phyloP scores from a whole-genome alignment of 2,797 vertebrate genomes.

The Dromococcyx pavoninus region DNA sequence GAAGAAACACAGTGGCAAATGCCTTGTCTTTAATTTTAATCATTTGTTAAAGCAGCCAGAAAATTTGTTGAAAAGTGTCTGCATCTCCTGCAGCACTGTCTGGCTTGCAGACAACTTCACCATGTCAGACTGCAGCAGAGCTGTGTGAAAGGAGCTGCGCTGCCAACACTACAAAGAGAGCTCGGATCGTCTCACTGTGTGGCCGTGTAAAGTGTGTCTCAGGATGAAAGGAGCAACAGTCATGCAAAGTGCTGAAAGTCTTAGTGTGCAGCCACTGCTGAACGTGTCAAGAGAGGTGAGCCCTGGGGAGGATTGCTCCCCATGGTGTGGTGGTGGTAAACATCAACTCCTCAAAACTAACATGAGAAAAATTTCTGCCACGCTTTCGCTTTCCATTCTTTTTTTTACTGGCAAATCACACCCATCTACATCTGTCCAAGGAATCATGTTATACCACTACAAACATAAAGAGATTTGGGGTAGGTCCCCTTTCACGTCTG shows the following conservation, averaged over 20 bases:
- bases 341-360: neutral
- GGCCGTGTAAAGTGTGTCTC: fast-evolving
- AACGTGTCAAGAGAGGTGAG: neutral
- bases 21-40: neutral
- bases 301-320: neutral
- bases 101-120: neutral
- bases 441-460: neutral
- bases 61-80: neutral
- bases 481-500: neutral
- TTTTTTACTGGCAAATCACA: neutral
- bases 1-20: neutral
- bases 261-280: neutral
- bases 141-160: neutral
- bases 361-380: neutral
- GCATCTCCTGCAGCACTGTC: neutral
- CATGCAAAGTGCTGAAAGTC: neutral
- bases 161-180: neutral
- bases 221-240: neutral
- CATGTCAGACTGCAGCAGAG: neutral
- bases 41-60: neutral
- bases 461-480: neutral
- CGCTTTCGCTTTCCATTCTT: neutral
- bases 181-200: fast-evolving
- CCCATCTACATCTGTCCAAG: neutral
- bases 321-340: fast-evolving